A percentile compares a stretch with the other conserved stretches of the same genome.
phyloP scores from a whole-genome alignment of 2,797 vertebrate species.

The Clarias fuscus region DNA sequence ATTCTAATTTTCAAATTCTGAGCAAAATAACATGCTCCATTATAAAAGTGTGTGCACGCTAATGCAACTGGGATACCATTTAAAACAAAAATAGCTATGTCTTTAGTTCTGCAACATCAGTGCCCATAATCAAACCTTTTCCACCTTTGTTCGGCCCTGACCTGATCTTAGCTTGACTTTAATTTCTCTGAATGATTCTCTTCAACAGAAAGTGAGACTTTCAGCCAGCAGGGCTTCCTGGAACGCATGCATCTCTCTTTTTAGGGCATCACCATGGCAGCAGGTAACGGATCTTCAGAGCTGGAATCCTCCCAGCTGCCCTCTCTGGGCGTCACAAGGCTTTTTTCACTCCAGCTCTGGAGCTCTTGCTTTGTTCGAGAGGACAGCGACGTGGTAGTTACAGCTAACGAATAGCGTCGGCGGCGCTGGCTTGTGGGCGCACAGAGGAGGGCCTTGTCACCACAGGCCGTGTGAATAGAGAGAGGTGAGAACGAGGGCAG shows the following conservation, averaged over 20 bases:
- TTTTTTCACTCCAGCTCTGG: constrained; percentile 35
- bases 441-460: constrained; percentile 55
- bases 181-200: constrained; percentile 17
- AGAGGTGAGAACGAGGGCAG: constrained; percentile 60
- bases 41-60: not conserved
- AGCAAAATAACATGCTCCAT: not conserved
- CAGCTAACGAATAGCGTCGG: constrained; percentile 63
- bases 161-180: not conserved
- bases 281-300: constrained; percentile 47
- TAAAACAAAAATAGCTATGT: not conserved
- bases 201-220: constrained; percentile 11
- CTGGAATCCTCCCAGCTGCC: constrained; percentile 59
- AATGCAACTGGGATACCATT: no score
- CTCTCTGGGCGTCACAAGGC: constrained; percentile 21
- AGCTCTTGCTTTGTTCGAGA: constrained; percentile 43
- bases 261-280: constrained; percentile 63
- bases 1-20: not conserved
- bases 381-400: constrained; percentile 48
- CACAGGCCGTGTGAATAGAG: constrained; percentile 54
- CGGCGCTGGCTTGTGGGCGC: constrained; percentile 54
- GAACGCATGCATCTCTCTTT: constrained; percentile 34
- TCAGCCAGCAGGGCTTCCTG: constrained; percentile 36
- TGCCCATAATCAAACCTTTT: not conserved
- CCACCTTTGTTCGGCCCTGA: not conserved
- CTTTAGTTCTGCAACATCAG: not conserved